phyloP scores from a whole-genome alignment of 2,888 invertebrate species.

The Ophioninae sp. region DNA sequence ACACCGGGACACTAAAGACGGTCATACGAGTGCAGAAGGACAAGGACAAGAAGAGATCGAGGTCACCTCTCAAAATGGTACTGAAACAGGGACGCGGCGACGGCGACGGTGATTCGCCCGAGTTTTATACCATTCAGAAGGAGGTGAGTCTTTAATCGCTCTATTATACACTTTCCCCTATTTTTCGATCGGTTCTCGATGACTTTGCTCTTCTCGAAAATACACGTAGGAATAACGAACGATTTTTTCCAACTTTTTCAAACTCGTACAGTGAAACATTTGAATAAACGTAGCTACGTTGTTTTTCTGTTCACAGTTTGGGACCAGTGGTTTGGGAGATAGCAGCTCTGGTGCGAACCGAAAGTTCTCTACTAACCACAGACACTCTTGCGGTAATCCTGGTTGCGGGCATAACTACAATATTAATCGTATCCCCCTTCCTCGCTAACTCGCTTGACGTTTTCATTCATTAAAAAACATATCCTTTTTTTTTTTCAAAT shows the following conservation, averaged over 20 bases:
- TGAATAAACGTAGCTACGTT: constrained; percentile 16
- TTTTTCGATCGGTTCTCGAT: too few relatives aligned
- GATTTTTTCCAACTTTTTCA: background rate
- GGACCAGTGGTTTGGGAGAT: constrained; percentile 80
- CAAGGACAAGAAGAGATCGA: constrained; percentile 85
- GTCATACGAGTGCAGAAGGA: constrained; percentile 87
- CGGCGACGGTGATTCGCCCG: constrained; percentile 80
- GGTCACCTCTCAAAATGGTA: constrained; percentile 90
- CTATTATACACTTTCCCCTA: background rate
- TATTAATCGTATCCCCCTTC: constrained; percentile 75
- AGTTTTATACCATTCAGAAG: constrained; percentile 88
- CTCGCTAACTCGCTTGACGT: constrained; percentile 60
- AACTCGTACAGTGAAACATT: background rate
- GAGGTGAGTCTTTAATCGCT: constrained; percentile 81
- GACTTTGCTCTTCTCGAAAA: too few relatives aligned
- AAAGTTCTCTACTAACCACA: constrained; percentile 81
- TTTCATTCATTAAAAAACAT: constrained; percentile 16
- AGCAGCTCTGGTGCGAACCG: constrained; percentile 81
- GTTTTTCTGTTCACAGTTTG: constrained; percentile 76
- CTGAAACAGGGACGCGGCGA: constrained; percentile 85
- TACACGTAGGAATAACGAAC: too few relatives aligned
- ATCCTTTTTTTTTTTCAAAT: background rate
- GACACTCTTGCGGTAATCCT: constrained; percentile 81
- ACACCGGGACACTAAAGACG: constrained; percentile 91
- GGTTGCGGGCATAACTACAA: constrained; percentile 81